Base-by-base conservation (phyloP, 2,797 vertebrate genomes). In the Pseudomugil gertrudae region DNA sequence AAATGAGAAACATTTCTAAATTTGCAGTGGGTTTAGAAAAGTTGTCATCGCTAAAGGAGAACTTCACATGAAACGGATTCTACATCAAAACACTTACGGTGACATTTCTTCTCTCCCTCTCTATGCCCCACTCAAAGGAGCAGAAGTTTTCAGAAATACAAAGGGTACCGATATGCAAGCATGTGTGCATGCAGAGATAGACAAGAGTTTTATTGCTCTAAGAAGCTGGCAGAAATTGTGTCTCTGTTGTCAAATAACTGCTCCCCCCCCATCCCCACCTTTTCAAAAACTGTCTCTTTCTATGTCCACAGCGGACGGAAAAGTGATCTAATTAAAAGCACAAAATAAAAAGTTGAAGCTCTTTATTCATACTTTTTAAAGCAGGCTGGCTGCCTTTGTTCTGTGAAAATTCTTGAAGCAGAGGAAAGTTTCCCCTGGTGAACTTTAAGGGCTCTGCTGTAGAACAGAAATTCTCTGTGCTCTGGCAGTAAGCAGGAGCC, bases 1-100 rank as follows among this genome's bases (percentile, higher is more conserved):
- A 80, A 86, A 86, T 86, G 87, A 90, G 89, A 87, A 90, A 89
- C 89, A 89, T 87, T 89, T 90, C 88, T 92, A 91, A 90, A 93
- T 91, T 92, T 92, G 89, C 90, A 87, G 88, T 89, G 84, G 88
- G 87, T 91, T 93, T 90, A 92, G 88, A 92, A 93, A 94, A 94
- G 91, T 93, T 92, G 88, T 91, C 90, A 87, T 89, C 85, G 80
- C 90, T 90, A 93, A 92, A 91, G 91, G 90, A 90, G 91, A 93
- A 94, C 92, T 94, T 91, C 87, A 93, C 90, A 92, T 93, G 84
- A 94, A 93, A 92, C 87, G 88, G 82, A 87, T 91, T 87, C 89
- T 62, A 93, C 92, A 93, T 94, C 93, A 94, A 93, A 94, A 92
- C 88, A 86, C 85, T 92, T 87, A 89, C 79, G 88, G 90, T 93